phyloP scores from a whole-genome alignment of 1,140 invertebrate genomes.

The Drosophila takahashii region DNA sequence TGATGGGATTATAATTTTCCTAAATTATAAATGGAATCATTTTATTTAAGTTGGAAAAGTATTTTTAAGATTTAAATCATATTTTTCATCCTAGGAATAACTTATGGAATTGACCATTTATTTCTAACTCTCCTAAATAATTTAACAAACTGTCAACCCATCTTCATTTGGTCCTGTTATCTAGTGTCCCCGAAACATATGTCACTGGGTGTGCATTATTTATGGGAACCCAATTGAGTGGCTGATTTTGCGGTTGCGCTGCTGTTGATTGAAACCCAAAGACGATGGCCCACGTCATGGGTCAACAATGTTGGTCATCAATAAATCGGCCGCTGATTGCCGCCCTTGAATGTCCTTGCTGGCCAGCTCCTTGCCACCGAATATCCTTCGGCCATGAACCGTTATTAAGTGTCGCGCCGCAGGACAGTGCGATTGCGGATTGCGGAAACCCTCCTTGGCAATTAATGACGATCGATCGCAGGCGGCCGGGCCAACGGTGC shows the following conservation, averaged over 20 bases:
- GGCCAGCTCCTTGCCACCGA: constrained; percentile 27
- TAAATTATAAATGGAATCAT: neutral
- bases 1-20: too few species aligned
- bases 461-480: constrained; percentile 61
- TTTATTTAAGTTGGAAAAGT: neutral
- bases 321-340: constrained; percentile 70
- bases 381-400: constrained; percentile 39
- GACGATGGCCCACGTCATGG: constrained; percentile 11
- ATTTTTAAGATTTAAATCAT: neutral
- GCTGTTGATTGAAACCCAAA: constrained; percentile 65
- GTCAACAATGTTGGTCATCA: constrained; percentile 42
- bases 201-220: constrained; percentile 28
- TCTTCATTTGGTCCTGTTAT: neutral
- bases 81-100: too few species aligned
- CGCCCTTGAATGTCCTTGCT: constrained; percentile 31
- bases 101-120: too few species aligned
- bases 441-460: constrained; percentile 51
- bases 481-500: constrained; percentile 23
- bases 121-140: too few species aligned
- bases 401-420: constrained; percentile 74
- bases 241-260: constrained; percentile 55
- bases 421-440: constrained; percentile 54
- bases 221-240: constrained; percentile 20
- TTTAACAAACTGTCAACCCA: too few species aligned
- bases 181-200: constrained; percentile 3